Evolutionary conservation across 2,797 vertebrate genomes (phyloP).

Genomic region (Triplophysa yarkandensis): DNA sequence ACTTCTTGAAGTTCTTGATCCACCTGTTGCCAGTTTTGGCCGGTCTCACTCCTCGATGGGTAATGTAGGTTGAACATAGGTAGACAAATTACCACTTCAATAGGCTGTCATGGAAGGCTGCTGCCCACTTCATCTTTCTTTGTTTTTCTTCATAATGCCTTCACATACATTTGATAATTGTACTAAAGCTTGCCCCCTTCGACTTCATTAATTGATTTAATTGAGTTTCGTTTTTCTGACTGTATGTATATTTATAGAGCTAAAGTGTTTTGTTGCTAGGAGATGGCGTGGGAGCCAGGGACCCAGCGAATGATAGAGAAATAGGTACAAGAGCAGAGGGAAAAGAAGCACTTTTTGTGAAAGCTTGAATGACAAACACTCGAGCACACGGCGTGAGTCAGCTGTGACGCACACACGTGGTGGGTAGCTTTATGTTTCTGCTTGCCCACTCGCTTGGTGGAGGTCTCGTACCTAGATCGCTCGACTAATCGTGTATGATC

Average conservation of each 20-base stretch:
- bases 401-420: slow-evolving; percentile 69
- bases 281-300: slow-evolving; percentile 68
- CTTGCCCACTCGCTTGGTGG: slow-evolving; percentile 47
- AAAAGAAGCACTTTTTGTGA: slow-evolving; percentile 70
- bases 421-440: slow-evolving; percentile 44
- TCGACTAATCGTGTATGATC: slow-evolving; percentile 39
- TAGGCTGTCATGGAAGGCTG: too few species aligned
- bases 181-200: background rate
- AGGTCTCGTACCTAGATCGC: slow-evolving; percentile 33
- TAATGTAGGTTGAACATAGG: too few species aligned
- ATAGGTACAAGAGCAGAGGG: slow-evolving; percentile 62
- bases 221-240: slow-evolving; percentile 52
- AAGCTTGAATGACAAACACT: slow-evolving; percentile 71
- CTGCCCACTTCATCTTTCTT: background rate
- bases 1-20: background rate
- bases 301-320: slow-evolving; percentile 56
- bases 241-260: slow-evolving; percentile 78
- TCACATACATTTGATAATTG: background rate
- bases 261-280: slow-evolving; percentile 80
- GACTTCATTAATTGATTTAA: slow-evolving; percentile 30
- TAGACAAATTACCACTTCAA: too few species aligned
- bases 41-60: too few species aligned
- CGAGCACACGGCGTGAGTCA: slow-evolving; percentile 72
- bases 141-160: background rate
- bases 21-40: slow-evolving; percentile 8